Evolutionary conservation across 2,113 vertebrate genomes (phyloP).

Genomic region (Antechinus stuartii): DNA sequence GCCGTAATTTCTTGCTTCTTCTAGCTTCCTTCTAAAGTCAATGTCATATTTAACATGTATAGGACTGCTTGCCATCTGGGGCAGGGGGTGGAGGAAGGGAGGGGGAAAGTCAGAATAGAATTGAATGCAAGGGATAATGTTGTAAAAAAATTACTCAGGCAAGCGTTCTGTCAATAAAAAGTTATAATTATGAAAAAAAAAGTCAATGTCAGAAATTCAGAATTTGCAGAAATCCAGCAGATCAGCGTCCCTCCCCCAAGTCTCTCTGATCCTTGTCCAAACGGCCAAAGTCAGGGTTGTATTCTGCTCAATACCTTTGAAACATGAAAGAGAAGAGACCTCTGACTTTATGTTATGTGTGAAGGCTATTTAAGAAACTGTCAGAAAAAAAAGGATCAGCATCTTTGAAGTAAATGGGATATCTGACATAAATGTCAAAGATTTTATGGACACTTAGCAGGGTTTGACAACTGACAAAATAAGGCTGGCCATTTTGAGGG

Average conservation of each 20-base stretch:
- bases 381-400: neutral
- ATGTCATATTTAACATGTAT: no score
- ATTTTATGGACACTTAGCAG: neutral
- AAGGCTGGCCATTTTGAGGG: neutral
- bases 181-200: neutral
- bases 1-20: neutral
- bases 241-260: neutral
- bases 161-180: no score
- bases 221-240: neutral
- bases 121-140: no score
- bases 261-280: neutral
- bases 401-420: neutral
- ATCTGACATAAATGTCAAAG: neutral
- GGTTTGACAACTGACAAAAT: no score
- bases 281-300: neutral
- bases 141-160: no score
- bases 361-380: neutral
- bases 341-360: neutral
- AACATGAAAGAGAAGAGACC: neutral
- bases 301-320: neutral
- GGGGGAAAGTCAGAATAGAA: no score
- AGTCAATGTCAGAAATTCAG: neutral
- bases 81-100: no score
- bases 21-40: neutral
- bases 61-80: no score